Evolutionary conservation across 2,113 vertebrate genomes (phyloP), one percentile per base, ranked within the genome.

Genomic region (Leucopternis melanops): DNA sequence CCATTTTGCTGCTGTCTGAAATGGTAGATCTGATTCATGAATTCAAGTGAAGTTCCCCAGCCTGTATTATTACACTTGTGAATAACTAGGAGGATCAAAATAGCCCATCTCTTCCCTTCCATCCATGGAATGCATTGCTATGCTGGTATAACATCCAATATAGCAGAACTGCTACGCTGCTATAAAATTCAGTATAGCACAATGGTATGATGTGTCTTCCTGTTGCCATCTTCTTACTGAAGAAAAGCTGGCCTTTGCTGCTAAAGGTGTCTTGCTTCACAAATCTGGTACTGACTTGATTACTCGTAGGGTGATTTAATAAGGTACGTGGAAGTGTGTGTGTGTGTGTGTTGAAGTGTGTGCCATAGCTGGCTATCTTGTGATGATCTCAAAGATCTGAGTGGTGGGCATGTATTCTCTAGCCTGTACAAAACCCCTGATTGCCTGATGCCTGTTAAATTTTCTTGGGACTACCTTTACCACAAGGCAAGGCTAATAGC

Each of bases 161-260:
- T 3, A 62, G 22, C 71, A 86, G 63, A 29, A 66, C 40, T 11
- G 50, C 40, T 55, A 1, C 1, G 3, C 73, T 85, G 29, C 57
- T 69, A 0, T 13, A 69, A 25, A 36, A 13, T 34, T 69, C 29
- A 11, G 0, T 27, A 6, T 31, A 57, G n/a, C 34, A 16, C 26
- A 40, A 14, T 2, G 12, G 45, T 67, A 42, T 2, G 5, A 9
- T 5, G 20, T 17, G 18, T 29, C 47, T 79, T 62, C 25, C 27
- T 54, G 13, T 52, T 87, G 74, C 55, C 23, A 11, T 72, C 47
- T 87, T 59, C 26, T 31, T 45, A 8, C 40, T 23, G 34, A 81
- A 77, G 63, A 44, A 62, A 55, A 89, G 27, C 70, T 77, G 69
- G 5, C 10, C 42, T 78, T 77, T 61, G 59, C 55, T 90, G 72